A percentile compares a stretch with the other conserved stretches of the same genome.
phyloP scores from a whole-genome alignment of 1,140 invertebrate genomes.

The honey bee (Apis mellifera) region DNA sequence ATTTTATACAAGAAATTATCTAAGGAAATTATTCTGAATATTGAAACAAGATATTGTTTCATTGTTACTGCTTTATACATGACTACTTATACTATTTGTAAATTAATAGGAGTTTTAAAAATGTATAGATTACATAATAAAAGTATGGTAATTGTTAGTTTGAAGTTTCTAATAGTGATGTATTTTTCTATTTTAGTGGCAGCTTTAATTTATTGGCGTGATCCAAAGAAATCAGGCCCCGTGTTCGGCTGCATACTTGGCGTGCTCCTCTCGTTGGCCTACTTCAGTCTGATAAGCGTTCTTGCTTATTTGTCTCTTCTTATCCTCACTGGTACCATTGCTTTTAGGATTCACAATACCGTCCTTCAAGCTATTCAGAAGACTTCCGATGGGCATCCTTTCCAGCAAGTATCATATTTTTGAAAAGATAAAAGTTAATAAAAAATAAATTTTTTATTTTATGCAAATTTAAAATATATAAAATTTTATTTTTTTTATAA shows the following conservation, averaged over 20 bases:
- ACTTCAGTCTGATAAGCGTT: constrained; percentile 97
- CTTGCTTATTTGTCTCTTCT: constrained; percentile 94
- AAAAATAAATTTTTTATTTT: neutral
- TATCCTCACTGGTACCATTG: constrained; percentile 90
- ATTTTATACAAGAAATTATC: neutral
- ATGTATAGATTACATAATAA: neutral
- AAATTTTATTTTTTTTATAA: neutral
- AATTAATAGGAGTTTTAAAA: neutral
- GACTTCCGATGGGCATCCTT: constrained; percentile 97
- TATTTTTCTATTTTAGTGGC: constrained; percentile 89
- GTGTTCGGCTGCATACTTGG: constrained; percentile 94
- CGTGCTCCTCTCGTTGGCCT: constrained; percentile 94
- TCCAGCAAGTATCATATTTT: constrained; percentile 88
- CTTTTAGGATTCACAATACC: constrained; percentile 97
- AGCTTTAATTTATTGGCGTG: constrained; percentile 98
- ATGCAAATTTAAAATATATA: neutral
- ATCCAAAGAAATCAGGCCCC: constrained; percentile 95
- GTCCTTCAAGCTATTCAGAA: constrained; percentile 98
- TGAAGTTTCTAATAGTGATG: neutral
- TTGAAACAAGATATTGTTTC: neutral
- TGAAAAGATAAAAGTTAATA: neutral
- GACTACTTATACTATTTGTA: neutral
- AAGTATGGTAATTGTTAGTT: neutral
- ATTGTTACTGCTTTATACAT: neutral
- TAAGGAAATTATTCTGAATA: neutral